A percentile compares a stretch with the other conserved stretches of the same genome.
phyloP scores from a whole-genome alignment of 2,888 invertebrate species.

The Aelia acuminata region DNA sequence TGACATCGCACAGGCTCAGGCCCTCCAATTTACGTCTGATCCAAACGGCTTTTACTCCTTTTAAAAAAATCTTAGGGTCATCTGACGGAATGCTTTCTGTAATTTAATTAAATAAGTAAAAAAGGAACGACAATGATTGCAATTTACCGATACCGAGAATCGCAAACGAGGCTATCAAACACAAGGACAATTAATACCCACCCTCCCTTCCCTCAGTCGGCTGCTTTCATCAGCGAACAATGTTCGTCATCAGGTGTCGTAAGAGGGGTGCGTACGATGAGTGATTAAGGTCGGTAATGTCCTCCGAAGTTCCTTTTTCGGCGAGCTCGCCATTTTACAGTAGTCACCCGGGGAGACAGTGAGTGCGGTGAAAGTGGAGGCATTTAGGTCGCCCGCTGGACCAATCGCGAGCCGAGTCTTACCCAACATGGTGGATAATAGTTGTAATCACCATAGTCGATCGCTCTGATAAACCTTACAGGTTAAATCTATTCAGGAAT shows the following conservation, averaged over 20 bases:
- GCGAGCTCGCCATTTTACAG: slow-evolving; percentile 56
- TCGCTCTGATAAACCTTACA: background rate
- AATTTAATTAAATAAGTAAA: no score
- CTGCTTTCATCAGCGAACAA: slow-evolving; percentile 45
- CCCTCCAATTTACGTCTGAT: no score
- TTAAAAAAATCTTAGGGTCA: no score
- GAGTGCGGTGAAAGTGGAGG: slow-evolving; percentile 53
- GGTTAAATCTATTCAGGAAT: background rate
- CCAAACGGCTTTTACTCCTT: no score
- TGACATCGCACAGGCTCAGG: no score
- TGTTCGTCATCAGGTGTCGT: slow-evolving; percentile 45
- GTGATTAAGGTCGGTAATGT: slow-evolving; percentile 51
- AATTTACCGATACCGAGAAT: background rate
- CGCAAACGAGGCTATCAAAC: background rate
- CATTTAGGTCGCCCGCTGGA: slow-evolving; percentile 49
- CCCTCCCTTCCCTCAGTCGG: background rate
- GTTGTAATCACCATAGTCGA: background rate
- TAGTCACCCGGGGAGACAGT: slow-evolving; percentile 51
- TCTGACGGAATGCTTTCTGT: no score
- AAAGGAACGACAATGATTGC: background rate
- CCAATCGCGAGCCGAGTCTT: slow-evolving; percentile 29
- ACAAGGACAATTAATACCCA: background rate
- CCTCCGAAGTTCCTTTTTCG: slow-evolving; percentile 53
- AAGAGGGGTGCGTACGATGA: slow-evolving; percentile 33
- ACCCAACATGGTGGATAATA: slow-evolving; percentile 43